Conservation (phyloP, 2,888 invertebrate species). For the Calameuta idolon region DNA sequence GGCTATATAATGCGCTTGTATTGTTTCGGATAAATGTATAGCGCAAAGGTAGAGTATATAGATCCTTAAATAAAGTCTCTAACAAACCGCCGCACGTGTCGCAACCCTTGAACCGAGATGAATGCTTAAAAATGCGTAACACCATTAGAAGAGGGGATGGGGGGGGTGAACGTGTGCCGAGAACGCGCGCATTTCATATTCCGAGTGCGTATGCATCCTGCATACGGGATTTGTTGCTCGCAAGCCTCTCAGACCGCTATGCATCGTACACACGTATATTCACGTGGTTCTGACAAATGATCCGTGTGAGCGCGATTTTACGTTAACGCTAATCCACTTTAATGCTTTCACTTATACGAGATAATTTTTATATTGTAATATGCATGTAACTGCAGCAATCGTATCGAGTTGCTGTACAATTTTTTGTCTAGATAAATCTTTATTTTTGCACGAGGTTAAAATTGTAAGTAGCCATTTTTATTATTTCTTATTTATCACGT, state of each 20-base stretch:
- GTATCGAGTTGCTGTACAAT: neutral
- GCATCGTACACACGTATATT: conserved; percentile 11
- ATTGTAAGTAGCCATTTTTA: neutral
- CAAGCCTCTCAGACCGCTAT: conserved; percentile 18
- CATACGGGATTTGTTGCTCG: conserved; percentile 21
- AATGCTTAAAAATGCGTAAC: conserved; percentile 29
- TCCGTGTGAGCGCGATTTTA: neutral
- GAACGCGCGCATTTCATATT: conserved; percentile 19
- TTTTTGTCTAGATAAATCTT: neutral
- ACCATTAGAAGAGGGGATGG: conserved; percentile 12
- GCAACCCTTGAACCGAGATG: conserved; percentile 21
- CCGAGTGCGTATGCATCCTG: conserved; percentile 14
- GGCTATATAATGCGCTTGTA: neutral
- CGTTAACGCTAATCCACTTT: neutral
- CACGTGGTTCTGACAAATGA: neutral
- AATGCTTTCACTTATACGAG: neutral
- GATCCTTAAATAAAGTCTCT: conserved; percentile 18
- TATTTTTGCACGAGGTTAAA: neutral
- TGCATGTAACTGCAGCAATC: neutral
- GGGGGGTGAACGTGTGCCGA: conserved; percentile 20
- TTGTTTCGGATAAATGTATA: neutral
- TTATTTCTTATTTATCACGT: neutral
- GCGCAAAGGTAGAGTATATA: neutral
- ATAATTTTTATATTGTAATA: neutral
- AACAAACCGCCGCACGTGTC: conserved; percentile 25